Evolutionary conservation across 2,113 vertebrate genomes (phyloP).

Genomic region (Cricetomys ansorgei): DNA sequence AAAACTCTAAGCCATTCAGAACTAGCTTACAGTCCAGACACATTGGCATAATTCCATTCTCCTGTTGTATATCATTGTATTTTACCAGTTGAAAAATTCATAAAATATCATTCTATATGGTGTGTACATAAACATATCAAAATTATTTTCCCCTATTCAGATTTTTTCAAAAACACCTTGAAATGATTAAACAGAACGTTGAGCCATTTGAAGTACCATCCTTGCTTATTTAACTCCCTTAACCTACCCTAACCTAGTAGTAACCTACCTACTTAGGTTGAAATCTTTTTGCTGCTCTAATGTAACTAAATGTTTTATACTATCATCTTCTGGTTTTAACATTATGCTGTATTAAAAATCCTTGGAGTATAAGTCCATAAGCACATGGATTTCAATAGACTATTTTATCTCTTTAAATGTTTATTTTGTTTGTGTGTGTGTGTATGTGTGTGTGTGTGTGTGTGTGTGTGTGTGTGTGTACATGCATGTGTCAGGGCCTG

Average conservation of each 20-base stretch:
- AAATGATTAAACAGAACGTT: not conserved
- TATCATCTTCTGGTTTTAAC: not conserved
- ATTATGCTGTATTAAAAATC: not conserved
- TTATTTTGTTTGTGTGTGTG: not conserved
- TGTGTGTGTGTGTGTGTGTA: not conserved
- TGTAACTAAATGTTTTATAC: not conserved
- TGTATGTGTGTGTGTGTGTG: not conserved
- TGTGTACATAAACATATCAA: not conserved
- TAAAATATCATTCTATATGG: not conserved
- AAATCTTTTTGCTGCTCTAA: not conserved
- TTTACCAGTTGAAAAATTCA: not conserved
- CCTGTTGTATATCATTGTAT: not conserved
- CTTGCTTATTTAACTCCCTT: not conserved
- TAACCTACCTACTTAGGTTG: not conserved
- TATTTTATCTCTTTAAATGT: not conserved
- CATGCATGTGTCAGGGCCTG: not conserved
- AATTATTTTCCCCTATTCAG: not conserved
- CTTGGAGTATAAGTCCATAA: not conserved
- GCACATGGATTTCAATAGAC: not conserved
- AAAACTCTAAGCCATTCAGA: not conserved
- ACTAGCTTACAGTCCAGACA: not conserved
- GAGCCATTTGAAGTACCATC: not conserved
- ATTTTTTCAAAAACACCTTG: not conserved
- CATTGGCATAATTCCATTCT: not conserved
- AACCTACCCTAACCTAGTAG: too few species aligned